These are phyloP conservation scores for Halisarca cf. caerulea DNA, from an alignment of 37 sponge, comb jelly and placozoan genomes.

Conservation along the genomic window DNA sequence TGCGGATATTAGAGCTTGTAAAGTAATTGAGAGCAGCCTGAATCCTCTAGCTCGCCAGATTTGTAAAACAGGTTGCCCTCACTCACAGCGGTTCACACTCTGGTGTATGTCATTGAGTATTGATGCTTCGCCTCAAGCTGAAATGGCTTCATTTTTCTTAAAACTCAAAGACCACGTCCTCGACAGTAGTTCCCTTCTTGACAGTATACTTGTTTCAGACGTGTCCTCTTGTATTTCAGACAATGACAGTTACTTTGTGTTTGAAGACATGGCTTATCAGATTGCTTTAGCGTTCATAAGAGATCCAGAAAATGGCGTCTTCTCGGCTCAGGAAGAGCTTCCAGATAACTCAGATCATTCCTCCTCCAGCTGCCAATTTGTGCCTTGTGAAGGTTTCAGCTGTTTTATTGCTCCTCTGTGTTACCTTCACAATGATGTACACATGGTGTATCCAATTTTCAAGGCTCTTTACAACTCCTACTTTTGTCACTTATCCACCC, in stretches of 20 bases:
- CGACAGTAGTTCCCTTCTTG: slow-evolving; percentile 42
- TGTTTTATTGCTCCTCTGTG: slow-evolving; percentile 49
- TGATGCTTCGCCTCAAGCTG: neutral
- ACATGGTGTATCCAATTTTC: slow-evolving; percentile 51
- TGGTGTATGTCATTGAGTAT: slow-evolving; percentile 70
- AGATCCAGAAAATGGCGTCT: neutral
- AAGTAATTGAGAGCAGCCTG: slow-evolving; percentile 40
- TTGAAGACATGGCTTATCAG: slow-evolving; percentile 82
- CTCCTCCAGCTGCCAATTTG: neutral
- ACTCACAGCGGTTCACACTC: slow-evolving; percentile 38
- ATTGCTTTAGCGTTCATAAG: neutral
- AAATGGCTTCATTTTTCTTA: slow-evolving; percentile 34
- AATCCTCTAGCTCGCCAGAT: slow-evolving; percentile 51
- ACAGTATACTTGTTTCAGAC: slow-evolving; percentile 56
- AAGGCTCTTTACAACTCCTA: slow-evolving; percentile 41
- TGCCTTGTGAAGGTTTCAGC: slow-evolving; percentile 60
- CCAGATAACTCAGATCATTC: neutral
- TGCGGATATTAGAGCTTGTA: neutral
- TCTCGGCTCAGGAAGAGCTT: neutral
- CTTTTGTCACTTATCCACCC: slow-evolving; percentile 60
- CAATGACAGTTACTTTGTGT: slow-evolving; percentile 89
- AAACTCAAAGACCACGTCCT: slow-evolving; percentile 53
- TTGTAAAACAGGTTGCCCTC: slow-evolving; percentile 63
- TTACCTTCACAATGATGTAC: slow-evolving; percentile 39
- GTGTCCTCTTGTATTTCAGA: slow-evolving; percentile 29